Conservation (phyloP, 2,888 invertebrate species). For the Trissoscelio sp. region DNA sequence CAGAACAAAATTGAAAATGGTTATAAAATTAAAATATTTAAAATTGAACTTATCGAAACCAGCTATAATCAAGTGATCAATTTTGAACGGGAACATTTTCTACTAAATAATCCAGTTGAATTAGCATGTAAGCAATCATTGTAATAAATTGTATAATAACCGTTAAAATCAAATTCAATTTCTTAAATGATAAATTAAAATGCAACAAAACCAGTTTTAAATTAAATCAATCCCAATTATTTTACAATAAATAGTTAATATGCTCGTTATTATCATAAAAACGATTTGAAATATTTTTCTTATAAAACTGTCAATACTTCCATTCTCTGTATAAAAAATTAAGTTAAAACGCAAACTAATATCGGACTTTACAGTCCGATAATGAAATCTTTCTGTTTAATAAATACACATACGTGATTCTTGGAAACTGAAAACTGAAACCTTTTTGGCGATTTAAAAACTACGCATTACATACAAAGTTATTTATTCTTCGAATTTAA, state of each 20-base stretch:
- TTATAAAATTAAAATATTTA: no score
- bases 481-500: constrained; percentile 26
- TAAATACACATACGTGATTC: constrained; percentile 58
- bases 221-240: constrained; percentile 15
- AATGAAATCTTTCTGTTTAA: constrained; percentile 51
- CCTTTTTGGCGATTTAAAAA: constrained; percentile 54
- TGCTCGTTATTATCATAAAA: no score
- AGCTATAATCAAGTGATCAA: constrained; percentile 3
- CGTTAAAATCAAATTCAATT: constrained; percentile 33
- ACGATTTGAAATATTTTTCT: no score
- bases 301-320: no score
- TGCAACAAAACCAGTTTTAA: constrained; percentile 38
- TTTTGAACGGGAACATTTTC: constrained; percentile 13
- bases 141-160: constrained; percentile 35
- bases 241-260: neutral
- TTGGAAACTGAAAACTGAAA: constrained; percentile 45
- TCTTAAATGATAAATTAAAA: constrained; percentile 19
- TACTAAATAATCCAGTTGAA: constrained; percentile 16
- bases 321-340: no score
- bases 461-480: constrained; percentile 25
- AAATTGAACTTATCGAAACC: constrained; percentile 4
- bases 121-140: constrained; percentile 31
- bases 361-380: constrained; percentile 16
- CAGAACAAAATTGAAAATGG: no score
- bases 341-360: neutral